A percentile compares a stretch with the other conserved stretches of the same genome.
Conservation (phyloP, 2,797 vertebrate species). For the Chaetodon trifasciatus region DNA sequence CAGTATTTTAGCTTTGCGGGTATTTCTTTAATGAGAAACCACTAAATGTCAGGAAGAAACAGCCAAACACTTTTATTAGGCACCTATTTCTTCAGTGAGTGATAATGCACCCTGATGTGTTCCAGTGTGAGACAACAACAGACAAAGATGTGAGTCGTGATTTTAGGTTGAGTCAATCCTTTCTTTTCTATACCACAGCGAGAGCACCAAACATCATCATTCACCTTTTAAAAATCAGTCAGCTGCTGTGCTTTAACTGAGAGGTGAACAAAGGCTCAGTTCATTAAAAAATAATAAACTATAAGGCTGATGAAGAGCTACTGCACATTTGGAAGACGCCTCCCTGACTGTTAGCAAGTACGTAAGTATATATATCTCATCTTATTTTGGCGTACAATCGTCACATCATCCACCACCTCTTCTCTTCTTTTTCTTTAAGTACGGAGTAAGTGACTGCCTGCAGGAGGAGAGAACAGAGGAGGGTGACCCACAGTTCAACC, state of each 20-base stretch:
- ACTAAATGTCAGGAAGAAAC: not conserved
- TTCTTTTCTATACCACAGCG: not conserved
- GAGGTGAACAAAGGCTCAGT: no score
- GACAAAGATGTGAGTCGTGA: no score
- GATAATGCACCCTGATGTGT: no score
- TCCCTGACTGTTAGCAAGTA: no score
- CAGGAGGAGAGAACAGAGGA: not conserved
- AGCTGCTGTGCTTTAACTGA: not conserved
- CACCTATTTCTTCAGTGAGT: not conserved
- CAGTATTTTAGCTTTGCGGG: not conserved
- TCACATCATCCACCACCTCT: not conserved
- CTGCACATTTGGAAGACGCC: no score
- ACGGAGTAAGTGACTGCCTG: not conserved
- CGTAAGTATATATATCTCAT: not conserved
- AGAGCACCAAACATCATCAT: not conserved
- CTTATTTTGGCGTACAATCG: not conserved
- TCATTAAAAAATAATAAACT: not conserved
- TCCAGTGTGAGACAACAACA: not conserved
- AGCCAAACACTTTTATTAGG: not conserved
- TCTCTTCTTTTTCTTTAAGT: not conserved
- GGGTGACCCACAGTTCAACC: conserved; percentile 16
- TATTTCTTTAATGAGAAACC: not conserved
- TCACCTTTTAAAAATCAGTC: not conserved
- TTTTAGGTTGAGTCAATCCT: not conserved
- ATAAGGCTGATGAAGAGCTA: no score